These are phyloP conservation scores for Neosalanx taihuensis DNA, from an alignment of 2,797 vertebrate species.

Conservation along the genomic window DNA sequence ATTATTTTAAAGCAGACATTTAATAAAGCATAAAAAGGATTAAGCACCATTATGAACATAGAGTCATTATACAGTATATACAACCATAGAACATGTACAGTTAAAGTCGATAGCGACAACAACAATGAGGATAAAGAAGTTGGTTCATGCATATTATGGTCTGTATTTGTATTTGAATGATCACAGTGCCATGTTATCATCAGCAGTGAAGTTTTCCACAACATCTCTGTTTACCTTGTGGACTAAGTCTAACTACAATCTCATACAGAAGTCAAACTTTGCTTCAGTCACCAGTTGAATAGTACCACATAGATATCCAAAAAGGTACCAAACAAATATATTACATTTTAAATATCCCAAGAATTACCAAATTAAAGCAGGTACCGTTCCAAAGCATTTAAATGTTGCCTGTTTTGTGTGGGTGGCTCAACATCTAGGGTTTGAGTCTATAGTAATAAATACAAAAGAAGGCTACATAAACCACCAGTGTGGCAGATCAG, in stretches of 20 bases:
- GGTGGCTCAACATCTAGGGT: slow-evolving; percentile 35
- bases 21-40: slow-evolving; percentile 65
- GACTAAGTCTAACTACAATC: slow-evolving; percentile 33
- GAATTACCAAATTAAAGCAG: slow-evolving; percentile 38
- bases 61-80: slow-evolving; percentile 46
- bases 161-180: slow-evolving; percentile 66
- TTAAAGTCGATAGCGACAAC: slow-evolving; percentile 72
- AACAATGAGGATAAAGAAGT: slow-evolving; percentile 70
- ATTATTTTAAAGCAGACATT: slow-evolving; percentile 57
- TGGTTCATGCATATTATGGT: slow-evolving; percentile 81
- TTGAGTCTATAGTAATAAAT: slow-evolving; percentile 60
- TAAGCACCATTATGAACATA: slow-evolving; percentile 47
- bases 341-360: slow-evolving; percentile 66
- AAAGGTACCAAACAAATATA: slow-evolving; percentile 66
- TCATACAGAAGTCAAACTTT: slow-evolving; percentile 31
- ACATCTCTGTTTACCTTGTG: slow-evolving; percentile 26
- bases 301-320: slow-evolving; percentile 37
- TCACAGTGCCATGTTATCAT: slow-evolving; percentile 64
- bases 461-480: slow-evolving; percentile 53
- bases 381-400: slow-evolving; percentile 44
- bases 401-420: slow-evolving; percentile 21
- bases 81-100: slow-evolving; percentile 70
- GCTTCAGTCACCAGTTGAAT: slow-evolving; percentile 31
- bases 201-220: slow-evolving; percentile 28
- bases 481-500: slow-evolving; percentile 20